Conservation (phyloP, 2,113 vertebrate species). For the Mobula birostris region DNA sequence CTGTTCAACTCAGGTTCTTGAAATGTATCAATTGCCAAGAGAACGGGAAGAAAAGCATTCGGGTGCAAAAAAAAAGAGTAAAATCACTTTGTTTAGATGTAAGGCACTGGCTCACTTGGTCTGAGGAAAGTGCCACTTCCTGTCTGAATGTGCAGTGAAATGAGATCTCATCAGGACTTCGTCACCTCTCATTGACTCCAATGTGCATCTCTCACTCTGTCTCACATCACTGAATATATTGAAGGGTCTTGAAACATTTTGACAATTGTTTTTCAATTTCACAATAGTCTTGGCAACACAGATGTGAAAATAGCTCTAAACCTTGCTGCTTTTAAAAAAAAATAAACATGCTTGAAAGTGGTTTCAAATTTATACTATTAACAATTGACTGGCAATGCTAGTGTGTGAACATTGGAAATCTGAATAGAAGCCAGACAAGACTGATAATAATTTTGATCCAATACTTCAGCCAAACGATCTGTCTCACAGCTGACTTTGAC, state of each 20-base stretch:
- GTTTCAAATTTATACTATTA: not conserved
- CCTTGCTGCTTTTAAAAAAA: not conserved
- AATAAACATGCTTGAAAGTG: not conserved
- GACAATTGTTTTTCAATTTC: not conserved
- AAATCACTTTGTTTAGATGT: not conserved
- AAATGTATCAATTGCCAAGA: not conserved
- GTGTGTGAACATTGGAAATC: not conserved
- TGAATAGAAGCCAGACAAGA: not conserved
- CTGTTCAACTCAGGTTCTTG: not conserved
- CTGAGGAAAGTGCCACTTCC: not conserved
- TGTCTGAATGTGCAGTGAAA: not conserved
- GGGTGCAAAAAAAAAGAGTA: not conserved
- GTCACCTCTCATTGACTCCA: not conserved
- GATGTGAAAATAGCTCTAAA: not conserved
- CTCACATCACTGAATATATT: not conserved
- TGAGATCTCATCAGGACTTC: not conserved
- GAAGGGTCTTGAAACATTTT: not conserved
- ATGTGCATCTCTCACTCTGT: not conserved
- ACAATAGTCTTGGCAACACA: not conserved
- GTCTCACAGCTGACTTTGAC: not conserved
- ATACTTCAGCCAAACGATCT: not conserved
- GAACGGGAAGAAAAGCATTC: not conserved
- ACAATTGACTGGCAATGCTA: not conserved
- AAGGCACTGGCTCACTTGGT: not conserved
- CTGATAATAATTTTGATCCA: not conserved